These are phyloP conservation scores for Epinephelus lanceolatus DNA, from an alignment of 2,113 vertebrate genomes.

Conservation along the genomic window DNA sequence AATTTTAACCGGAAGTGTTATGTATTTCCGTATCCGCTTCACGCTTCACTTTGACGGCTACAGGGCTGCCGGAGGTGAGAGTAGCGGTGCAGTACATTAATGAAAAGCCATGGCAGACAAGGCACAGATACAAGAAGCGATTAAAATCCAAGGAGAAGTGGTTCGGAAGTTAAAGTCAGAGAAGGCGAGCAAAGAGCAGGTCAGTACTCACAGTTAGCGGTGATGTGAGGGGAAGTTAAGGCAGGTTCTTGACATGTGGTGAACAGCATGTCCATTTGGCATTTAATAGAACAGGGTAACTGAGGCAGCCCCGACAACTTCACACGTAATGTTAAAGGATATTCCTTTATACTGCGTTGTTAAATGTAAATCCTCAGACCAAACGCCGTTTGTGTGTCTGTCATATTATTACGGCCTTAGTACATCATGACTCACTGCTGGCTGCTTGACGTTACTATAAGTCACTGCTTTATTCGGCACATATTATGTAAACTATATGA, in stretches of 20 bases:
- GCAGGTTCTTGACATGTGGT: background rate
- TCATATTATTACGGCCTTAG: too few relatives aligned
- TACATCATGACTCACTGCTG: background rate
- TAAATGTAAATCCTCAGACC: too few relatives aligned
- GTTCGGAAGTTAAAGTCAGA: slow-evolving; percentile 84
- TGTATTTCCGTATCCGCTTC: slow-evolving; percentile 48
- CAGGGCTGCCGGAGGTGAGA: background rate
- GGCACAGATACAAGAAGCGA: slow-evolving; percentile 79
- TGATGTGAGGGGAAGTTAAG: background rate
- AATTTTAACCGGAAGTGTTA: background rate
- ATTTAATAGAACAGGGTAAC: background rate
- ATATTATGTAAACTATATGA: background rate
- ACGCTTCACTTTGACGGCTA: background rate
- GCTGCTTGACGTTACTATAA: too few relatives aligned
- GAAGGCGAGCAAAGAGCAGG: slow-evolving; percentile 85
- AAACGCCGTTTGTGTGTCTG: background rate
- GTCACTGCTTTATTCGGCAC: background rate
- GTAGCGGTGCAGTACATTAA: background rate
- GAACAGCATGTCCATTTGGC: background rate
- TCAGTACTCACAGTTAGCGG: slow-evolving; percentile 50
- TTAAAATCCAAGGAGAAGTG: slow-evolving; percentile 84
- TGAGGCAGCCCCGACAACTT: background rate
- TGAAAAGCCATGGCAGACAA: slow-evolving; percentile 78
- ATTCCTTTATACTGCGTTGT: background rate
- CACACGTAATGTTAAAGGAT: background rate